Conservation (phyloP, 2,888 invertebrate species). For the Idaea biselata region DNA sequence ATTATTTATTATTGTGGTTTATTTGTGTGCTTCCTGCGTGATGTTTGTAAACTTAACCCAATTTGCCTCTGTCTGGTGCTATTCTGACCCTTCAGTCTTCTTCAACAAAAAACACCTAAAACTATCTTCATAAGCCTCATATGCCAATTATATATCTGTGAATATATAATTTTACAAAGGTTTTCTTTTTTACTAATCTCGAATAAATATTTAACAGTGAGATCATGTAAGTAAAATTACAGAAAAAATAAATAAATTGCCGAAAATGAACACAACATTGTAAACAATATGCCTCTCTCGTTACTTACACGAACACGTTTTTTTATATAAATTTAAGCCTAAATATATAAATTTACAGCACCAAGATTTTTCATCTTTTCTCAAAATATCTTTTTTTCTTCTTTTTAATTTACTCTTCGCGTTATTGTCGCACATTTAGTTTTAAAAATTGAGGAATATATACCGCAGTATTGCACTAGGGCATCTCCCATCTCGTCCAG, state of each 20-base stretch:
- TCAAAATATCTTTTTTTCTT: conserved; percentile 59
- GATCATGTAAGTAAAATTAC: conserved; percentile 76
- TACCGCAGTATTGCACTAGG: conserved; percentile 75
- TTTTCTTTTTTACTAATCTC: conserved; percentile 74
- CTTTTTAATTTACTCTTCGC: conserved; percentile 68
- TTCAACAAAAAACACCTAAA: conserved; percentile 60
- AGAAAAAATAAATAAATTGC: conserved; percentile 75
- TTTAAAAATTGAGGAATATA: conserved; percentile 71
- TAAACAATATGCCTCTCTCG: conserved; percentile 78
- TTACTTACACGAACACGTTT: conserved; percentile 77
- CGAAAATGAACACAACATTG: conserved; percentile 77
- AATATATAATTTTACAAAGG: conserved; percentile 58
- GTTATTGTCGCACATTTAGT: conserved; percentile 79
- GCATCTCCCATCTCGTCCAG: conserved; percentile 34
- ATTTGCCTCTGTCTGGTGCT: conserved; percentile 61
- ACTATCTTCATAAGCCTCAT: conserved; percentile 75
- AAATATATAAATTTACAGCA: conserved; percentile 81
- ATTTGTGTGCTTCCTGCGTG: conserved; percentile 64
- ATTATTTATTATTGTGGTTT: no score
- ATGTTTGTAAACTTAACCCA: conserved; percentile 45
- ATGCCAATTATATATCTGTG: conserved; percentile 75
- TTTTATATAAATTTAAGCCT: conserved; percentile 78
- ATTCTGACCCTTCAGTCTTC: conserved; percentile 69
- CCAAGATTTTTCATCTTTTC: conserved; percentile 79
- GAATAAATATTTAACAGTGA: conserved; percentile 79